Base-by-base conservation (phyloP, 2,797 vertebrate species). In the Bucorvus abyssinicus region DNA sequence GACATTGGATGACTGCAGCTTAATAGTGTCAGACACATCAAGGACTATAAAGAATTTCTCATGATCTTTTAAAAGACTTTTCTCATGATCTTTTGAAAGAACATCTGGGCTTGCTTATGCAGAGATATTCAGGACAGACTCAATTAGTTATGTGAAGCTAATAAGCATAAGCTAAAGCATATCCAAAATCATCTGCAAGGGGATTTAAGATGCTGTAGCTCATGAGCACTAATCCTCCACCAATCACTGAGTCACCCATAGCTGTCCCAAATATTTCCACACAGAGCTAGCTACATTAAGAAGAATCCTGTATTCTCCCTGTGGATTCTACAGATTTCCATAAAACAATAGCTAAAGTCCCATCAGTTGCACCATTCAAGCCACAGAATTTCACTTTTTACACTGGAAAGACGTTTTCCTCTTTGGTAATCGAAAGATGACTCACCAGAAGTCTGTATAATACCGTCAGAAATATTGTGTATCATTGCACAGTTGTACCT, bases 21-120 rank as follows among this genome's bases (percentile, higher is more conserved):
- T n/a, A 83, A 47, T 24, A 36, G 22, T 47, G 38, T 68, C 65
- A 93, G 71, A 68, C 29, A 61, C 0, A 6, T 78, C 65, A 89
- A 87, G 27, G 60, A 69, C 42, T 87, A 47, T 34, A 83, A 87
- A 78, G 7, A 63, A 44, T 67, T 92, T 89, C 87, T 90, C 64
- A 71, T 60, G 26, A 36, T 67, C 65, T 89, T 91, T 59, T 89
- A 87, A 61, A 86, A 71, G 16, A 90, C 63, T 85, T 89, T 94
- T 95, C 94, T 93, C 96, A 87, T 71, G 91, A n/a, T 93, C 65
- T 91, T 92, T 89, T 34, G 26, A 80, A 91, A 92, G 34, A 87
- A 91, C 89, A 96, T 94, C 87, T 94, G 95, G 79, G 40, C 42
- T 96, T 92, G 45, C 53, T 95, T 92, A 83, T 42, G 60, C 55